These are phyloP conservation scores for Alces alces DNA, from an alignment of 2,113 vertebrate species.

Conservation along the genomic window DNA sequence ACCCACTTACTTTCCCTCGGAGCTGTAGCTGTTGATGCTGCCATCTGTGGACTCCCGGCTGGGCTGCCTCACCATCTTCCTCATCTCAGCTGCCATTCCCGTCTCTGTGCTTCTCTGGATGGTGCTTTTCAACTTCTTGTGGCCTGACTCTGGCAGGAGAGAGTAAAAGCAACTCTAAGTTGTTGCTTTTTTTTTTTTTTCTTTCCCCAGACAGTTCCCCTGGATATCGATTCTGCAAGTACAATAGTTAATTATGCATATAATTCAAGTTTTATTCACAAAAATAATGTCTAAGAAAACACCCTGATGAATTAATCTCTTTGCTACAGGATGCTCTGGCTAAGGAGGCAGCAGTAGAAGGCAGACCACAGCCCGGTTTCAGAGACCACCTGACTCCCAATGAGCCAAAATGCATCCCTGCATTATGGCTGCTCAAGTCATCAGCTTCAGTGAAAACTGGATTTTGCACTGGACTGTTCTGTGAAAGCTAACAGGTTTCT, in stretches of 20 bases:
- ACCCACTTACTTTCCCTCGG: slow-evolving; percentile 94
- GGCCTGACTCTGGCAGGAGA: slow-evolving; percentile 87
- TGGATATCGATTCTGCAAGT: background rate
- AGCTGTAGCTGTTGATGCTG: slow-evolving; percentile 98
- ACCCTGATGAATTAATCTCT: background rate
- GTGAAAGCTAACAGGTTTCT: background rate
- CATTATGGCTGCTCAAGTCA: background rate
- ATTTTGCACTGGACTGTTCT: background rate
- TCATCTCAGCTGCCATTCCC: slow-evolving; percentile 96
- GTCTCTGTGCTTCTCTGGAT: slow-evolving; percentile 98
- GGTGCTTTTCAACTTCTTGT: slow-evolving; percentile 94
- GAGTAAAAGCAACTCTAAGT: background rate
- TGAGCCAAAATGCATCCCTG: background rate
- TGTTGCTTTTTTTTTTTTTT: background rate
- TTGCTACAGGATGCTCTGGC: background rate
- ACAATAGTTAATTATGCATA: background rate
- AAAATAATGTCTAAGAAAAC: background rate
- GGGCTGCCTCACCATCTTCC: slow-evolving; percentile 95
- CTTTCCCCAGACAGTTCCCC: background rate
- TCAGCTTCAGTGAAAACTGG: background rate
- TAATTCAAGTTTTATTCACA: background rate
- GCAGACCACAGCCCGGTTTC: fast-evolving
- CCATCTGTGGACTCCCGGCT: slow-evolving; percentile 97
- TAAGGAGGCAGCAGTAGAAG: background rate
- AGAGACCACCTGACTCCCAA: background rate